Base-by-base conservation (phyloP, 2,888 invertebrate species). In the Metalampra italica region DNA sequence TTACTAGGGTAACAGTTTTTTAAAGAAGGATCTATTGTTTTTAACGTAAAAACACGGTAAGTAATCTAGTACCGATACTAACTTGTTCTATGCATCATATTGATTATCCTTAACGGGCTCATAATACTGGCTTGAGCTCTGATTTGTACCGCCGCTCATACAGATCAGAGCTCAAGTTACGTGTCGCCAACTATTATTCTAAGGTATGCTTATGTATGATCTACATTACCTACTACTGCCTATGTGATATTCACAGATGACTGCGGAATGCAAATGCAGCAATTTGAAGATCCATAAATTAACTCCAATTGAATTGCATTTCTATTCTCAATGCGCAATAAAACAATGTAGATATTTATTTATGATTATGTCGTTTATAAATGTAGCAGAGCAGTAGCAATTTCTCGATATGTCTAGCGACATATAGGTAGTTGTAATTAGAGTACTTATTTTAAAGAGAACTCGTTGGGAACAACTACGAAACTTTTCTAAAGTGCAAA, bases 401-500 rank as follows among this genome's bases (percentile, higher is more conserved):
- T 36, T 7, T 36, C 11, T 36, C 5, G 36, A 36, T 36, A n/a
- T n/a, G 2, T 32, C 2, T 32, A 32, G 32, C 8, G 32, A 9
- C 2, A n/a, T 36, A n/a, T n/a, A 36, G 36, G 36, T n/a, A 36
- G 36, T 36, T 36, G 22, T 42, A 11, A 38, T 38, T 12, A 38
- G 12, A 8, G 3, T n/a, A n/a, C n/a, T n/a, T n/a, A 40, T 15
- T 15, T 9, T 22, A 40, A 39, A n/a, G n/a, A n/a, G n/a, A n/a
- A n/a, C n/a, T n/a, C n/a, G n/a, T n/a, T 5, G 13, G 11, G 34
- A 40, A 29, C 38, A 38, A 14, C 13, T 38, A 4, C 13, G 14
- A 38, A n/a, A n/a, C n/a, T n/a, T n/a, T n/a, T n/a, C n/a, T n/a
- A n/a, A 38, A 47, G 22, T 42, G 46, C 42, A 42, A 40, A 36